Evolutionary conservation across 2,888 invertebrate genomes (phyloP).

Genomic region (Globia sparganii): DNA sequence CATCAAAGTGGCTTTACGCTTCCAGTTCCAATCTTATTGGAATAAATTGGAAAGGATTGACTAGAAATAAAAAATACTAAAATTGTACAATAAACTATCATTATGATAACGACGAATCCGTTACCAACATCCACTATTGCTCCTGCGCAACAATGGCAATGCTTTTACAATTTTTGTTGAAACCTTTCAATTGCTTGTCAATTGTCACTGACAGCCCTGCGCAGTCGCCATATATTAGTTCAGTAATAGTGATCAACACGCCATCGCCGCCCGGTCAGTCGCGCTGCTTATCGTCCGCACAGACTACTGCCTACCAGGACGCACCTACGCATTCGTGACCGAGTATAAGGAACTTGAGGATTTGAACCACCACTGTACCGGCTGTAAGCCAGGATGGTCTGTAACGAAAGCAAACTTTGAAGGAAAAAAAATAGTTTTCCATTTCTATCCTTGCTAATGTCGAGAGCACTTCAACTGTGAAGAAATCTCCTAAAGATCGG

Average conservation of each 20-base stretch:
- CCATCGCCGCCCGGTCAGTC: slow-evolving; percentile 40
- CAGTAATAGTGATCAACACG: slow-evolving; percentile 51
- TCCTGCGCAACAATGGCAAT: neutral
- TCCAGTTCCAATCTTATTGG: neutral
- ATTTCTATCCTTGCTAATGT: neutral
- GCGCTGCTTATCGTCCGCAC: slow-evolving; percentile 38
- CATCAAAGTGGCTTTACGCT: neutral
- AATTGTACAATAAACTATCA: neutral
- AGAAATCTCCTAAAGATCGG: no score
- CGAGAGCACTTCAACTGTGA: no score
- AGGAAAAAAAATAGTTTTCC: neutral
- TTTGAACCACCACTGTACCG: neutral
- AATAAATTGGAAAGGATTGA: neutral
- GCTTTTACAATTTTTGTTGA: neutral
- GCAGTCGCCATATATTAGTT: slow-evolving; percentile 40
- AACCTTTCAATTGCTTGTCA: neutral
- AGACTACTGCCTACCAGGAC: slow-evolving; percentile 45
- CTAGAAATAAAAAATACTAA: neutral
- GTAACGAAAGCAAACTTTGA: neutral
- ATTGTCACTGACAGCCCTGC: slow-evolving; percentile 38
- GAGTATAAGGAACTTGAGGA: neutral
- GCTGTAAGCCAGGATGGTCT: neutral
- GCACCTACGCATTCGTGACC: slow-evolving; percentile 32
- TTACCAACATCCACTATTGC: neutral
- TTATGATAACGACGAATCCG: neutral